Percentiles rank a stretch among this genome's conserved stretches.
Evolutionary conservation across 2,797 vertebrate genomes (phyloP).

Genomic region (Limosa lapponica): DNA sequence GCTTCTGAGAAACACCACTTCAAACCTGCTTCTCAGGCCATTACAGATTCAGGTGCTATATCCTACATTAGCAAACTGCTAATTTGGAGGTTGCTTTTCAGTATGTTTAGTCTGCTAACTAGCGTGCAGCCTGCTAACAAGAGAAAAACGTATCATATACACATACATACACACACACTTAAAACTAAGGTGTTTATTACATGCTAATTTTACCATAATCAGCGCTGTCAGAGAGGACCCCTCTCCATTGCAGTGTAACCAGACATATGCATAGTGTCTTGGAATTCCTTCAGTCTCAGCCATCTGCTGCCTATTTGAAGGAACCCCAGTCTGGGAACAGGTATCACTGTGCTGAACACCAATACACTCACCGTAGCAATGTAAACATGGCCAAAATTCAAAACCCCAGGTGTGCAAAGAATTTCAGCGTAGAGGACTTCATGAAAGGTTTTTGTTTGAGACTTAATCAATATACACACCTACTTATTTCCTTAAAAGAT

Average conservation of each 20-base stretch:
- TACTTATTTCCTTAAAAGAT: conserved; percentile 21
- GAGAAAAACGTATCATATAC: neutral
- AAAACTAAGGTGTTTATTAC: conserved; percentile 57
- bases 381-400: conserved; percentile 22
- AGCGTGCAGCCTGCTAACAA: neutral
- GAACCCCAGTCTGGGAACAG: neutral
- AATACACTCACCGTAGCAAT: neutral
- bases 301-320: neutral
- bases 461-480: neutral
- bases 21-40: neutral
- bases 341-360: neutral
- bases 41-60: neutral
- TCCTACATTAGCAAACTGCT: neutral
- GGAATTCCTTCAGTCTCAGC: conserved; percentile 22
- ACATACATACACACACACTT: neutral
- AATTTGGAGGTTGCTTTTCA: neutral
- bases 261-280: conserved; percentile 1
- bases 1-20: neutral
- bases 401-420: neutral
- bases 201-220: conserved; percentile 7
- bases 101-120: neutral
- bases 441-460: neutral
- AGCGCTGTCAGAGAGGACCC: neutral
- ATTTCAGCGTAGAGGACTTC: neutral
- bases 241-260: neutral